Evolutionary conservation across 2,888 invertebrate genomes (phyloP).

Genomic region (Micropterix aruncella): DNA sequence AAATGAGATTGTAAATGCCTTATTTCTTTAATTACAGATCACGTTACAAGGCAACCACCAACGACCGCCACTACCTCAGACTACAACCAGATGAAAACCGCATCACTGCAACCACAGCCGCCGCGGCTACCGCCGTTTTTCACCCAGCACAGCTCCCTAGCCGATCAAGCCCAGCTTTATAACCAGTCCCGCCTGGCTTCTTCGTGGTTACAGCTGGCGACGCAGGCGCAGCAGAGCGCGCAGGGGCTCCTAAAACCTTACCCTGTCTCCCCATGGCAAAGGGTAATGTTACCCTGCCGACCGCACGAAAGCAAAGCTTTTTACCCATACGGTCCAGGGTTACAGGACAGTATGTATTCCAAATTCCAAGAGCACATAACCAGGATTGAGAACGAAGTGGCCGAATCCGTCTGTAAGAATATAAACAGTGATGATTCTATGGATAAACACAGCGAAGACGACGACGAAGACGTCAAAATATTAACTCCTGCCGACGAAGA

Average conservation of each 20-base stretch:
- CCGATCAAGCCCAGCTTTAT: constrained; percentile 17
- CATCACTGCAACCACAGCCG: constrained; percentile 7
- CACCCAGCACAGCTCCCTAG: constrained; percentile 7
- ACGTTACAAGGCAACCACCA: background rate
- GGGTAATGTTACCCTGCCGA: constrained; percentile 42
- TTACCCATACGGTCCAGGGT: constrained; percentile 21
- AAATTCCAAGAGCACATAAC: constrained; percentile 14
- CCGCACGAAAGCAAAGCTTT: constrained; percentile 22
- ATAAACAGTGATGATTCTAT: constrained; percentile 44
- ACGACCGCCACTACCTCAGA: background rate
- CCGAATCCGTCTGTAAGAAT: constrained; percentile 37
- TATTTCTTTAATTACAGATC: too few relatives aligned
- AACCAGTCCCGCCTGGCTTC: constrained; percentile 38
- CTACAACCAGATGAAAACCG: background rate
- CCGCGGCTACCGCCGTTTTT: constrained; percentile 10
- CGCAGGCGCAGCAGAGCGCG: constrained; percentile 32
- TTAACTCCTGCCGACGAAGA: constrained; percentile 14
- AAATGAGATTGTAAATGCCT: too few relatives aligned
- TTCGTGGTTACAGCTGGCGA: constrained; percentile 38
- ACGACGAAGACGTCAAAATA: constrained; percentile 22
- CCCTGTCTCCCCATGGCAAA: constrained; percentile 41
- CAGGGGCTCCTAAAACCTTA: constrained; percentile 35
- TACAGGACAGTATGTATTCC: constrained; percentile 22
- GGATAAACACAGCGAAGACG: constrained; percentile 36
- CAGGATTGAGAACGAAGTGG: constrained; percentile 27